Base-by-base conservation (phyloP, 2,888 invertebrate species). In the Reticulitermes lucifugus region DNA sequence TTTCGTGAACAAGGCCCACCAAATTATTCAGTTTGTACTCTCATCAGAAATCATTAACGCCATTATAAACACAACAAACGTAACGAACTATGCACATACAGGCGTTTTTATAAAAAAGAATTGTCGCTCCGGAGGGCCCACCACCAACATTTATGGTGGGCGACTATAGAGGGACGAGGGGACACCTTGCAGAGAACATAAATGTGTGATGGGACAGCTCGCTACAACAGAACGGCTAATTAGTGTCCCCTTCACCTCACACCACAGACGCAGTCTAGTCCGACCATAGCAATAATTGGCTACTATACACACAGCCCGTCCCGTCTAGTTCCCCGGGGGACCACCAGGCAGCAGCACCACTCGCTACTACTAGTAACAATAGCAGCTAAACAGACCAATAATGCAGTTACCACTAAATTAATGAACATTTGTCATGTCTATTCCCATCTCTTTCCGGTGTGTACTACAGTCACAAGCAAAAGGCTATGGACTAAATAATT, bases 321-420 rank as follows among this genome's bases (percentile, higher is more conserved):
- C 65, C 77, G 77, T 77, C 46, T 77, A 77, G 77, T 70, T 65
- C 81, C 81, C 65, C 70, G 25, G 46, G 81, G 79, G 70, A 65
- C 65, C 46, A 60, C 43, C 22, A 41, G 35, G 81, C 43, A 22
- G 46, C 73, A 73, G 73, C 41, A 41, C 73, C 41, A 73, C 41
- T 73, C 73, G 35, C 73, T 73, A 5, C 41, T 73, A 21, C 73
- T 18, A 41, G 73, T 46, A 77, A 77, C 77, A 77, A 77, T 77
- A 25, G 77, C 10, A 46, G 51, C 77, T 77, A 77, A 77, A 77
- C 46, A 77, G 77, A n/a, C 81, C 70, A 81, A 81, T 81, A 81
- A 81, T 81, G 81, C 81, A 81, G 65, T 81, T 81, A 70, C 81
- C 81, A 81, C 81, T 43, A 81, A 81, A 81, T 81, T 81, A 81